Evolutionary conservation across 2,888 invertebrate genomes (phyloP).

Genomic region (Strigamia crassipes): DNA sequence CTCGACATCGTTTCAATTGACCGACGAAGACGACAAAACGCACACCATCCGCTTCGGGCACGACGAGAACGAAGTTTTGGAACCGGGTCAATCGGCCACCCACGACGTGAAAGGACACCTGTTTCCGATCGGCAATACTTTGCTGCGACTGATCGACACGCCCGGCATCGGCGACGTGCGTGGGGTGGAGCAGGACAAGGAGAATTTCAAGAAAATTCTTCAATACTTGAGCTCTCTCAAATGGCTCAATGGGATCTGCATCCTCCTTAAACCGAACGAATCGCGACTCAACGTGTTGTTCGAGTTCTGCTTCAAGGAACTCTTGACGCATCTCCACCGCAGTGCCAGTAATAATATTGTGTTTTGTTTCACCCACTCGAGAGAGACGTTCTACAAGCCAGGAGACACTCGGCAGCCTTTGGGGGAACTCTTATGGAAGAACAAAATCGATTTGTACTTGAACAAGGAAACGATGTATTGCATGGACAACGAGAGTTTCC

Average conservation of each 20-base stretch:
- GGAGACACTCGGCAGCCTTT: conserved; percentile 48
- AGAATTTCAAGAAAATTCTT: conserved; percentile 50
- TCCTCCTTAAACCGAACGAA: conserved; percentile 52
- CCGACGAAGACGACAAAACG: conserved; percentile 29
- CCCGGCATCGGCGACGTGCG: conserved; percentile 53
- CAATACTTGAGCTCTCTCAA: background rate
- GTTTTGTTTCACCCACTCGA: conserved; percentile 53
- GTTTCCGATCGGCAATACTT: conserved; percentile 41
- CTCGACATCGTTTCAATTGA: conserved; percentile 20
- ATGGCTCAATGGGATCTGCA: conserved; percentile 48
- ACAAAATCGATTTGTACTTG: conserved; percentile 13
- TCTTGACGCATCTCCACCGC: conserved; percentile 52
- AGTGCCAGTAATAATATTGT: conserved; percentile 52
- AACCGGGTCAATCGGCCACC: conserved; percentile 40
- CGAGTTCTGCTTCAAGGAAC: conserved; percentile 53
- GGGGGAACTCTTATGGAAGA: conserved; percentile 10
- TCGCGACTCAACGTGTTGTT: conserved; percentile 50
- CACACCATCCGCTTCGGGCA: conserved; percentile 12
- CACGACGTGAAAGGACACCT: conserved; percentile 36
- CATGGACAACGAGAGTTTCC: conserved; percentile 52
- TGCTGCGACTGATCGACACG: conserved; percentile 52
- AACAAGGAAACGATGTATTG: conserved; percentile 49
- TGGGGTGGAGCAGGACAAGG: conserved; percentile 52
- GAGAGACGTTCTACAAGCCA: conserved; percentile 48
- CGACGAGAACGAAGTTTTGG: conserved; percentile 29